Evolutionary conservation across 1,140 invertebrate genomes (phyloP).

Genomic region (Drosophila ohnishii): DNA sequence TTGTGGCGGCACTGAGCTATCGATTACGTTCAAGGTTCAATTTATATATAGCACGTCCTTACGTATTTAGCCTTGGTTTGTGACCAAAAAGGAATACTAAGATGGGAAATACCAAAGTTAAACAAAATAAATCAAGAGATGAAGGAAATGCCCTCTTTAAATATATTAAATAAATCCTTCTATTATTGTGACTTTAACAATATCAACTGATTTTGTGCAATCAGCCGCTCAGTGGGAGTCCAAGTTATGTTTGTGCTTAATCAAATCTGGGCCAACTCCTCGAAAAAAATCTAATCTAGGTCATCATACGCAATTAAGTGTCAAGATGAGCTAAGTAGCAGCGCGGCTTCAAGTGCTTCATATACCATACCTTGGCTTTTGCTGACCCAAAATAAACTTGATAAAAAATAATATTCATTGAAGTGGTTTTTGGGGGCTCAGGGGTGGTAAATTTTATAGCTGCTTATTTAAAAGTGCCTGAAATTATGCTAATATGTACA

Average conservation of each 20-base stretch:
- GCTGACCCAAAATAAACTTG: slow-evolving; percentile 23
- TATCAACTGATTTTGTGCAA: slow-evolving; percentile 15
- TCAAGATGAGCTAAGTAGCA: slow-evolving; percentile 29
- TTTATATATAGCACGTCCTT: slow-evolving; percentile 4
- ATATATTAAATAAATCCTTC: neutral
- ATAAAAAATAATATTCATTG: slow-evolving; percentile 6
- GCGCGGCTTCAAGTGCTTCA: neutral
- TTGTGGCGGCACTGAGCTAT: slow-evolving; percentile 46
- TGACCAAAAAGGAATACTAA: neutral
- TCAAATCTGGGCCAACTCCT: slow-evolving; percentile 17
- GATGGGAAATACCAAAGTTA: neutral
- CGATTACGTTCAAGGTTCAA: slow-evolving; percentile 44
- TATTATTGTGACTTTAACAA: neutral
- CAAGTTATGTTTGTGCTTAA: slow-evolving; percentile 13
- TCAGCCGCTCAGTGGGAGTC: neutral
- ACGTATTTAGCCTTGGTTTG: neutral
- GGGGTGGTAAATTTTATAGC: slow-evolving; percentile 24
- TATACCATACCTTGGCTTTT: neutral
- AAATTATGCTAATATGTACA: slow-evolving; percentile 45
- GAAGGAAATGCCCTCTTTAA: neutral
- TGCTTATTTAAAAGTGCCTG: slow-evolving; percentile 33
- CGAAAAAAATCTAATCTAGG: slow-evolving; percentile 11
- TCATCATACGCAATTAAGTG: slow-evolving; percentile 26
- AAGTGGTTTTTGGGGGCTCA: slow-evolving; percentile 2
- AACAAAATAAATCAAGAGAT: neutral